These are phyloP conservation scores for Heliconius hermathena DNA, from an alignment of 1,140 invertebrate genomes.

Conservation along the genomic window DNA sequence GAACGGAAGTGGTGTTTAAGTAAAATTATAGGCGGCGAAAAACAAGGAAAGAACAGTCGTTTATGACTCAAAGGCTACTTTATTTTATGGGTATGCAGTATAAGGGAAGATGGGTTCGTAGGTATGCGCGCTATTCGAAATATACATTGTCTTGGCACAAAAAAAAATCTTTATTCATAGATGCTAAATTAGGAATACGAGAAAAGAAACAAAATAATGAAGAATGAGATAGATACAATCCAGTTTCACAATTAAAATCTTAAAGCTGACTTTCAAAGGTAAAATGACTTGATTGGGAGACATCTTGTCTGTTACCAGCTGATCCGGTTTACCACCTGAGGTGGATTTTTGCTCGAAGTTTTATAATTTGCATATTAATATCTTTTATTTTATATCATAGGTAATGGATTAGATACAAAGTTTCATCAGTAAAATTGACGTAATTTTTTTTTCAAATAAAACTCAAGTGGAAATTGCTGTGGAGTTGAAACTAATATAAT, in stretches of 20 bases:
- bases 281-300: slow-evolving; percentile 55
- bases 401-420: slow-evolving; percentile 44
- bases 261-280: slow-evolving; percentile 22
- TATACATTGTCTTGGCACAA: background rate
- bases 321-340: slow-evolving; percentile 77
- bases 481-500: background rate
- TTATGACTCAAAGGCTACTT: slow-evolving; percentile 70
- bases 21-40: slow-evolving; percentile 76
- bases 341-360: slow-evolving; percentile 60
- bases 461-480: background rate
- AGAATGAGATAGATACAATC: slow-evolving; percentile 8
- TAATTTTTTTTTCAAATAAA: slow-evolving; percentile 26
- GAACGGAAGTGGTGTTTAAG: slow-evolving; percentile 77
- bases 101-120: slow-evolving; percentile 40
- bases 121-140: slow-evolving; percentile 25
- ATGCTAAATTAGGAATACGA: background rate
- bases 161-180: slow-evolving; percentile 22
- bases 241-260: slow-evolving; percentile 26
- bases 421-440: slow-evolving; percentile 30
- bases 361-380: slow-evolving; percentile 74
- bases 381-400: slow-evolving; percentile 59
- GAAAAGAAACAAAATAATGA: slow-evolving; percentile 1
- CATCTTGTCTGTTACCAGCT: slow-evolving; percentile 72
- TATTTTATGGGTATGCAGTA: slow-evolving; percentile 55
- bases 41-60: slow-evolving; percentile 72